Conservation (phyloP, 2,888 invertebrate genomes). For the Chesias legatella region DNA sequence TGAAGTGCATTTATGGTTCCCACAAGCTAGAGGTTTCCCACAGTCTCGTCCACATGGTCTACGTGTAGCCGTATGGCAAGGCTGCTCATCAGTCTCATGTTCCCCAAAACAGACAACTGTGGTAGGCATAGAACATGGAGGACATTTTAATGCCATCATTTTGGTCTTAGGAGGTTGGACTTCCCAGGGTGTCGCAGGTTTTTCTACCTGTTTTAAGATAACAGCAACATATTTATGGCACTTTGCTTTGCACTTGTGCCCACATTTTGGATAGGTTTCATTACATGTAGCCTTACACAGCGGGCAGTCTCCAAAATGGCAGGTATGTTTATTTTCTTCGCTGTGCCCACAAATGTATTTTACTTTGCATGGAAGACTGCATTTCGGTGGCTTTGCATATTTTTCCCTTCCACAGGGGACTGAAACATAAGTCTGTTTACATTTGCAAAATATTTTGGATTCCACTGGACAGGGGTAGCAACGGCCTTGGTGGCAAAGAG, state of each 20-base stretch:
- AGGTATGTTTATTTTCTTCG: constrained; percentile 85
- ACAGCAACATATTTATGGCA: constrained; percentile 89
- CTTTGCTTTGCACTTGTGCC: constrained; percentile 84
- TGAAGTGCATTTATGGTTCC: constrained; percentile 87
- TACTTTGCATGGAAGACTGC: constrained; percentile 86
- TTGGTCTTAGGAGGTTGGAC: constrained; percentile 71
- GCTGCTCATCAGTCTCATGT: constrained; percentile 84
- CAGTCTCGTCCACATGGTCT: constrained; percentile 91
- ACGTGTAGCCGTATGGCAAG: constrained; percentile 85
- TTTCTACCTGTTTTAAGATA: constrained; percentile 78
- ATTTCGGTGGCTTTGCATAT: constrained; percentile 88
- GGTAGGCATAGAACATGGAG: constrained; percentile 85
- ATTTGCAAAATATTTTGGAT: constrained; percentile 87
- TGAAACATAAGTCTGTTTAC: constrained; percentile 87
- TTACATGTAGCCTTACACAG: constrained; percentile 89
- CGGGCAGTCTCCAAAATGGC: constrained; percentile 92
- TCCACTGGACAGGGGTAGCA: constrained; percentile 91
- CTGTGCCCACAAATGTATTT: constrained; percentile 92
- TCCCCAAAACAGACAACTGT: constrained; percentile 86
- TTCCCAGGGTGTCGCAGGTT: constrained; percentile 85
- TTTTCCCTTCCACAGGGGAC: constrained; percentile 93
- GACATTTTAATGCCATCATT: constrained; percentile 83
- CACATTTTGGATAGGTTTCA: constrained; percentile 78
- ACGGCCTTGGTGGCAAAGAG: constrained; percentile 89
- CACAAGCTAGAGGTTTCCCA: constrained; percentile 85